These are phyloP conservation scores for Drosophila meridiana DNA, from an alignment of 2,888 invertebrate genomes.

Conservation along the genomic window DNA sequence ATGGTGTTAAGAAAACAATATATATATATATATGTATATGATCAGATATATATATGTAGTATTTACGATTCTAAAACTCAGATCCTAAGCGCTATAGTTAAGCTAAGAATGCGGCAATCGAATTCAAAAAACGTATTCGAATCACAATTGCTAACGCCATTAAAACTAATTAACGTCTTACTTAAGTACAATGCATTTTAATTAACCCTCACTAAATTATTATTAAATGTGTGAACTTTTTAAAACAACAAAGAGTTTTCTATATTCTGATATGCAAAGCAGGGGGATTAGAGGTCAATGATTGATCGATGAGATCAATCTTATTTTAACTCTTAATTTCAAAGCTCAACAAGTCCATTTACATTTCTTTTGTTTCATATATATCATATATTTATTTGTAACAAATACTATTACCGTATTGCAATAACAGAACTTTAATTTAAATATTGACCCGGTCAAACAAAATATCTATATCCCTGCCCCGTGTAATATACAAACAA, in stretches of 20 bases:
- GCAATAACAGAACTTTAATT: constrained; percentile 32
- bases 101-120: constrained; percentile 33
- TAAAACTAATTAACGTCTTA: constrained; percentile 22
- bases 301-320: constrained; percentile 4
- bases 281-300: neutral
- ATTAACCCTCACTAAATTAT: constrained; percentile 45
- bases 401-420: constrained; percentile 35
- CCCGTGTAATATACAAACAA: constrained; percentile 22
- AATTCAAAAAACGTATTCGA: constrained; percentile 32
- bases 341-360: neutral
- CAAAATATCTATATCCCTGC: constrained; percentile 15
- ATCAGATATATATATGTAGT: constrained; percentile 20
- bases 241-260: neutral
- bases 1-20: constrained; percentile 18
- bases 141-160: constrained; percentile 26
- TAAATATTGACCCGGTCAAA: constrained; percentile 28
- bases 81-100: constrained; percentile 34
- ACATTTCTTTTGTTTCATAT: neutral
- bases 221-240: constrained; percentile 56
- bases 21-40: constrained; percentile 10
- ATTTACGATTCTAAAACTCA: constrained; percentile 29
- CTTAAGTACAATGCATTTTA: constrained; percentile 42
- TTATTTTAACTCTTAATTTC: neutral
- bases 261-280: neutral
- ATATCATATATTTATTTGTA: constrained; percentile 32